Conservation (phyloP, 2,113 vertebrate genomes). For the Lampris incognitus region DNA sequence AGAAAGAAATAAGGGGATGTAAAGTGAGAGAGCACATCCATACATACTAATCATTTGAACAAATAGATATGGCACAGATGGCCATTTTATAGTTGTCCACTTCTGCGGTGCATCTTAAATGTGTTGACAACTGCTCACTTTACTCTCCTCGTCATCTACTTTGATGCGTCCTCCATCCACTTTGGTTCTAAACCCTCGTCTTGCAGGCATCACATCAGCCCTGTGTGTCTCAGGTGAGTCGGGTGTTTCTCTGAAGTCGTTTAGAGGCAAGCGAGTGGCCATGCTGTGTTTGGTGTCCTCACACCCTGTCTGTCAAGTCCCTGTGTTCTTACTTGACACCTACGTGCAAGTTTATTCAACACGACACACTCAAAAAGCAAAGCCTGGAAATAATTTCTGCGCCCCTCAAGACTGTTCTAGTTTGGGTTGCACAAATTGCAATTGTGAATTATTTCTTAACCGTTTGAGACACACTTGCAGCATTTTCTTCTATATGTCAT, state of each 20-base stretch:
- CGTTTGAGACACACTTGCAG: too few species aligned
- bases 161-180: conserved; percentile 19
- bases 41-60: conserved; percentile 42
- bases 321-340: conserved; percentile 29
- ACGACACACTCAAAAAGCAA: too few species aligned
- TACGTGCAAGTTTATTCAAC: conserved; percentile 2
- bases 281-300: conserved; percentile 49
- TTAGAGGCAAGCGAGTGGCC: conserved; percentile 22
- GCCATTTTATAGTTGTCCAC: conserved; percentile 17
- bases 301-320: conserved; percentile 25
- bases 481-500: too few species aligned
- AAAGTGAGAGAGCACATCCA: conserved; percentile 15
- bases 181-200: conserved; percentile 41
- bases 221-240: conserved; percentile 33
- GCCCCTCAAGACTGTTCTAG: too few species aligned
- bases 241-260: conserved; percentile 45
- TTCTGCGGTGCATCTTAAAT: conserved; percentile 7
- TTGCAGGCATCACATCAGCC: conserved; percentile 20
- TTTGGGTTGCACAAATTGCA: too few species aligned
- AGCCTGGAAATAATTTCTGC: too few species aligned
- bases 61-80: conserved; percentile 35
- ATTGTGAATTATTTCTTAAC: too few species aligned
- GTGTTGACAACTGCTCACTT: conserved; percentile 22
- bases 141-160: conserved; percentile 11
- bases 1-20: conserved; percentile 9